Percentiles rank a stretch among this genome's conserved stretches.
Conservation (phyloP, 92 coral and sea anemone species). For the Metridium senile region DNA sequence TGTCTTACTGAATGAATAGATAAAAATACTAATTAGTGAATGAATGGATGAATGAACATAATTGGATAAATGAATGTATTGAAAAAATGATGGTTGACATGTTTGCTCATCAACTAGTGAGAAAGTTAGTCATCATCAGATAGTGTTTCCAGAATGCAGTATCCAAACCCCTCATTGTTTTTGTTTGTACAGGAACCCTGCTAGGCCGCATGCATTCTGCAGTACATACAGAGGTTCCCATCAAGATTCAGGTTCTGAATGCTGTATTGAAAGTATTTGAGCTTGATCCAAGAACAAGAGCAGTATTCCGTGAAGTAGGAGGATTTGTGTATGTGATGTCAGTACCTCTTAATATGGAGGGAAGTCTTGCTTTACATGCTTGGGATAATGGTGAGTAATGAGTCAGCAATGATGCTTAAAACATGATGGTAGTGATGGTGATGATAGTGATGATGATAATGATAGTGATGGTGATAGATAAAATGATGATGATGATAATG, state of each 20-base stretch:
- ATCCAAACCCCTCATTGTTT: no score
- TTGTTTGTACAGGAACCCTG: constrained; percentile 72
- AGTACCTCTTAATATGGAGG: constrained; percentile 92
- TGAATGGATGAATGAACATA: no score
- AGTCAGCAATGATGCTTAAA: neutral
- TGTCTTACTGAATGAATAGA: neutral
- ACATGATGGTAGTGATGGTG: no score
- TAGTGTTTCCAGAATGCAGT: no score
- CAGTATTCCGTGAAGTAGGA: constrained; percentile 94
- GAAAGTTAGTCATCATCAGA: no score
- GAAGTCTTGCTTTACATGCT: constrained; percentile 70
- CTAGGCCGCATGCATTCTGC: constrained; percentile 83
- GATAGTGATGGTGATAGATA: neutral
- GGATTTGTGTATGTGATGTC: constrained; percentile 98
- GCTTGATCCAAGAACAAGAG: constrained; percentile 87
- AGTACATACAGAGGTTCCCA: constrained; percentile 59
- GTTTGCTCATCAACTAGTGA: no score
- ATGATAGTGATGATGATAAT: neutral
- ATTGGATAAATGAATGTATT: no score
- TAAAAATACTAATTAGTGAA: no score
- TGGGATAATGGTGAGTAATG: constrained; percentile 79
- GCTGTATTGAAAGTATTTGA: constrained; percentile 90
- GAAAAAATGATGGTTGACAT: no score
- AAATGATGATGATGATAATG: neutral
- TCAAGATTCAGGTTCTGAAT: constrained; percentile 83